A percentile compares a stretch with the other conserved stretches of the same genome.
Conservation (phyloP, 2,113 vertebrate genomes). For the Smithornis capensis region DNA sequence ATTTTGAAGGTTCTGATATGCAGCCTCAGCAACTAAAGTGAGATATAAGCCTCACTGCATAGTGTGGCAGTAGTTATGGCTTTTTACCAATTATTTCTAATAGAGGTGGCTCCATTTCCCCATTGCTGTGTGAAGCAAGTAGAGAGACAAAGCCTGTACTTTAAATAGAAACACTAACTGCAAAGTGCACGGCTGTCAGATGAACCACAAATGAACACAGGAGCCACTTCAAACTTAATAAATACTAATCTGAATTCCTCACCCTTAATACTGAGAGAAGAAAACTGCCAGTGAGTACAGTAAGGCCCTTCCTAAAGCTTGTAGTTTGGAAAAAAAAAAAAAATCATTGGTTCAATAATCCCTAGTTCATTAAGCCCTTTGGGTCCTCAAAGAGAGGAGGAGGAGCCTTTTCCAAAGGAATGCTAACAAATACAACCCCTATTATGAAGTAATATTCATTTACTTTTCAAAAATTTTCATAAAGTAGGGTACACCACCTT, state of each 20-base stretch:
- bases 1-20: background rate
- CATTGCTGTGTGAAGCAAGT: background rate
- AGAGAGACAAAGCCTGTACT: background rate
- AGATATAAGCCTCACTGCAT: background rate
- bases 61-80: background rate
- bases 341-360: background rate
- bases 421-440: background rate
- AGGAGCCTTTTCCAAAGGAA: background rate
- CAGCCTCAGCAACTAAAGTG: background rate
- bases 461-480: background rate
- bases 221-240: background rate
- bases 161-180: background rate
- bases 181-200: background rate
- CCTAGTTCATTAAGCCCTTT: background rate
- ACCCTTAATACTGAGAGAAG: background rate
- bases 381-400: background rate
- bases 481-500: background rate
- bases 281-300: background rate
- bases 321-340: background rate
- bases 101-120: background rate
- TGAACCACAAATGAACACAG: background rate
- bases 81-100: conserved; percentile 37
- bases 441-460: background rate
- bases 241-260: background rate
- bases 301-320: background rate